These are phyloP conservation scores for Alosa sapidissima DNA, from an alignment of 2,797 vertebrate species.

Conservation along the genomic window DNA sequence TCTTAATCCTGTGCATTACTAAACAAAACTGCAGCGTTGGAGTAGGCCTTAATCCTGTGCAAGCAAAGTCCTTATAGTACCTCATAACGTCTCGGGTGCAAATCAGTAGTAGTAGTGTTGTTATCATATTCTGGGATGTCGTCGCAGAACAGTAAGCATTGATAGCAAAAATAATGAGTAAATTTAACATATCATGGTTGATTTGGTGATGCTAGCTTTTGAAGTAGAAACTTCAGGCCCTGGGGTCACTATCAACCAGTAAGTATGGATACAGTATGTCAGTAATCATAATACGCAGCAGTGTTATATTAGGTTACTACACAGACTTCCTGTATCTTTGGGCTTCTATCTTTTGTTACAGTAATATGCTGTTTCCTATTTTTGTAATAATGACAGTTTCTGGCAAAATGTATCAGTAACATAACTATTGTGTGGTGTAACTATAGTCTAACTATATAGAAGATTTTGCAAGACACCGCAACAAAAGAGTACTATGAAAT, in stretches of 20 bases:
- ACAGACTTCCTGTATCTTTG: too few relatives aligned
- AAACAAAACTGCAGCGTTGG: background rate
- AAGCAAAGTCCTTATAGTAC: background rate
- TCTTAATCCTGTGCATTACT: background rate
- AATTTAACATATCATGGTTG: too few relatives aligned
- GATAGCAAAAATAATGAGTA: too few relatives aligned
- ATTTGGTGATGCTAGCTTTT: too few relatives aligned
- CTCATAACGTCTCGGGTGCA: too few relatives aligned
- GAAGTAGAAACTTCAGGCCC: background rate
- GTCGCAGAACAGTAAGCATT: too few relatives aligned
- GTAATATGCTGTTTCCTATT: background rate
- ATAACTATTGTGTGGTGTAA: background rate
- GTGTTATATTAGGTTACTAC: too few relatives aligned
- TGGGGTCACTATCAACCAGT: background rate
- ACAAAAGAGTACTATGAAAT: background rate
- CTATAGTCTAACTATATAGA: background rate
- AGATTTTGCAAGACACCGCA: background rate
- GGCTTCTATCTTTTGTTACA: background rate
- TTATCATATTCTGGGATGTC: background rate
- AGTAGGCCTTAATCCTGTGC: background rate
- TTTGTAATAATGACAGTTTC: background rate
- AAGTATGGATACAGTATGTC: too few relatives aligned
- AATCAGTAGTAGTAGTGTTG: background rate
- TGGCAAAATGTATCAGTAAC: background rate
- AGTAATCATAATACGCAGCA: too few relatives aligned